Base-by-base conservation (phyloP, 2,888 invertebrate genomes). In the Athalia rosae region DNA sequence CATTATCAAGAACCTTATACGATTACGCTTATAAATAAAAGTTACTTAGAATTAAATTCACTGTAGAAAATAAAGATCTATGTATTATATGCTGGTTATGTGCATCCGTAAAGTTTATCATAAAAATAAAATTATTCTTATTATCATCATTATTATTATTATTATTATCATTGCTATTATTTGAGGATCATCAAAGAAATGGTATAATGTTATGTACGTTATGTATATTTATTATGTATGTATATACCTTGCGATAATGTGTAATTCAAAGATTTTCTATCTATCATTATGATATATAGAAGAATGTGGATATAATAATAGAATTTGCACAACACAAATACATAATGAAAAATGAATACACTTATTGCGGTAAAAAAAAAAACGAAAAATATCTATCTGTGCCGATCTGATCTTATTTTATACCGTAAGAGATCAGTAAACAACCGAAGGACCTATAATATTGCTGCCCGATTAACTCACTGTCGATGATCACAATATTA, bases 21-120 rank as follows among this genome's bases (percentile, higher is more conserved):
- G 41, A 6, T 64, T 28, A 28, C 28, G 61, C 61, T 28, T 41
- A n/a, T n/a, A 62, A 59, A 58, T 58, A 58, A 71, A 45, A 71
- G 43, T 28, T 28, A 59, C 58, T 74, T 48, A 41, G 43, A 56
- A 71, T 48, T 48, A 73, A 61, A 61, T 47, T 61, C 61, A 74
- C 28, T 74, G 62, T 67, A 76, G 67, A 79, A 79, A 82, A 82
- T 81, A 81, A 81, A 83, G 80, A 79, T 81, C 79, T 81, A 43
- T 59, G 13, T 59, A 8, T 50, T 50, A 7, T 50, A 81, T 79
- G 66, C 62, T 77, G 77, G 76, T 76, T 76, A 80, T 74, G 59
- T 59, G 74, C 74, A 62, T 45, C 74, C 61, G 50, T 74, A 74
- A 74, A 74, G 15, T 59, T 61, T 62, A 74, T 74, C 47, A 41